phyloP scores from a whole-genome alignment of 2,888 invertebrate species.

The Cacoxenus indagator region DNA sequence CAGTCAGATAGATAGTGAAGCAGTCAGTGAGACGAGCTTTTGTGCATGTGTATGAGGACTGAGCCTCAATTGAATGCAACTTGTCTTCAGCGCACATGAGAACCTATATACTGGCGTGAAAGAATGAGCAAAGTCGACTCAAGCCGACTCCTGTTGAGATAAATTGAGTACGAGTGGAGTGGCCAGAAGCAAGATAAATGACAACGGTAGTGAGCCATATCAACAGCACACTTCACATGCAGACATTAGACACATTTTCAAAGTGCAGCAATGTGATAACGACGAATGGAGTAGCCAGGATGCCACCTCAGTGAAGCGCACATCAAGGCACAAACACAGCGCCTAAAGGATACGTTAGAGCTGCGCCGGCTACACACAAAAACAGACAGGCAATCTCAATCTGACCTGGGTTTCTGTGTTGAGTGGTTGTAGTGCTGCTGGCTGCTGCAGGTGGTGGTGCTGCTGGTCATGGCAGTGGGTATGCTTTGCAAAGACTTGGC shows the following conservation, averaged over 20 bases:
- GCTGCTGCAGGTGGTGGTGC: not conserved
- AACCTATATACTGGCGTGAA: not conserved
- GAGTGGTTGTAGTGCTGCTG: not conserved
- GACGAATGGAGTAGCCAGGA: not conserved
- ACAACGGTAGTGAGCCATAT: constrained; percentile 52
- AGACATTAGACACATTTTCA: constrained; percentile 7
- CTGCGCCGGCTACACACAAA: not conserved
- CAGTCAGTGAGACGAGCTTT: not conserved
- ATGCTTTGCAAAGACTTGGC: too few species aligned
- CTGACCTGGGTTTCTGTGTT: not conserved
- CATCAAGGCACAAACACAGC: not conserved
- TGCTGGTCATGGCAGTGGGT: not conserved
- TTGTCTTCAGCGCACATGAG: not conserved
- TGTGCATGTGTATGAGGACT: not conserved
- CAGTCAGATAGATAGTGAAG: not conserved
- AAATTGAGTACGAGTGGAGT: not conserved
- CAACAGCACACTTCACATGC: constrained; percentile 38
- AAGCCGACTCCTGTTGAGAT: not conserved
- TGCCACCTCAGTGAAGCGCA: not conserved
- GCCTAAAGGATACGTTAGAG: not conserved
- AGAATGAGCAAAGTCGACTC: not conserved
- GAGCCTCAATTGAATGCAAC: not conserved
- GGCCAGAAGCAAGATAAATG: not conserved
- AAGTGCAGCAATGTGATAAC: not conserved
- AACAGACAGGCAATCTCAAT: not conserved